Evolutionary conservation across 2,797 vertebrate genomes (phyloP).

Genomic region (Ataeniobius toweri): DNA sequence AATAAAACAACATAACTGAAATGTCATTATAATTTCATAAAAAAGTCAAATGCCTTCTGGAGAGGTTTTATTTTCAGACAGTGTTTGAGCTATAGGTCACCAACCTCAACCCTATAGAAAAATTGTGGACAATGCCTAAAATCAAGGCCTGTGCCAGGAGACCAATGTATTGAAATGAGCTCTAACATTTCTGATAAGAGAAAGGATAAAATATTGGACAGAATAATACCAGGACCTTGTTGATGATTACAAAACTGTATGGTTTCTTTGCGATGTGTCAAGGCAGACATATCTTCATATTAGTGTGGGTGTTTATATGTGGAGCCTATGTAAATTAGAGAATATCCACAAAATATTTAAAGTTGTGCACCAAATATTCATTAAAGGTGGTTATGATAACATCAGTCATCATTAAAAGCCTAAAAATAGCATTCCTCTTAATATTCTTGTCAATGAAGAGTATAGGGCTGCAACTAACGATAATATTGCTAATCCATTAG

Average conservation of each 20-base stretch:
- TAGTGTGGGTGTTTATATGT: not conserved
- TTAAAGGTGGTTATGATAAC: not conserved
- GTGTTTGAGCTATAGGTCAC: too few relatives aligned
- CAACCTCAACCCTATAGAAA: too few relatives aligned
- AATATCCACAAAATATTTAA: not conserved
- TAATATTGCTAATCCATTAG: too few relatives aligned
- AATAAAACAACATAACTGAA: not conserved
- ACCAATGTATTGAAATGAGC: not conserved
- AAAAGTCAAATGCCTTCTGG: not conserved
- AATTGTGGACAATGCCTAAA: too few relatives aligned
- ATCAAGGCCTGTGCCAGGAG: not conserved
- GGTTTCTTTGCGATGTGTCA: not conserved
- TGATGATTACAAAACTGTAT: not conserved
- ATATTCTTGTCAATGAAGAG: not conserved
- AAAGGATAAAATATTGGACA: not conserved
- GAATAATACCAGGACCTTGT: not conserved
- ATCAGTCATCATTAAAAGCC: not conserved
- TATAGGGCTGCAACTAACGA: too few relatives aligned
- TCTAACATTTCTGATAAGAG: not conserved
- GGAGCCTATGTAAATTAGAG: not conserved
- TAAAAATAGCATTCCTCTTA: not conserved
- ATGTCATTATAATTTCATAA: not conserved
- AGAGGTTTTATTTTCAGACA: not conserved
- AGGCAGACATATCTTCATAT: not conserved
- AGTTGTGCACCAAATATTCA: not conserved